These are phyloP conservation scores for Brachyistius frenatus DNA, from an alignment of 2,113 vertebrate genomes.

Conservation along the genomic window DNA sequence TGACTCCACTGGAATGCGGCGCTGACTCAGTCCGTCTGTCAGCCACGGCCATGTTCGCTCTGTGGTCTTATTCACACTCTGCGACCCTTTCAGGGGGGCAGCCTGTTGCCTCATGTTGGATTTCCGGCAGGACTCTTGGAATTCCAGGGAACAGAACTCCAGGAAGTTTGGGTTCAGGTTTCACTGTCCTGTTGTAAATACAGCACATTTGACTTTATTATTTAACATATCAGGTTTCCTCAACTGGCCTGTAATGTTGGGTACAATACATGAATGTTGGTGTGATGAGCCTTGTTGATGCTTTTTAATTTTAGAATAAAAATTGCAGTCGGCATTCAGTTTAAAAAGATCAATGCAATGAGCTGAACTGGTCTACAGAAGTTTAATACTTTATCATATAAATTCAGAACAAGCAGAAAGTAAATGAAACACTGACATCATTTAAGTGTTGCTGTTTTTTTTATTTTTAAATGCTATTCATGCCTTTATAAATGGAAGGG, in stretches of 20 bases:
- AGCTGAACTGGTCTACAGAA: neutral
- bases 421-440: neutral
- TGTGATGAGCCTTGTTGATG: neutral
- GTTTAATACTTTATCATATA: neutral
- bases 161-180: conserved; percentile 64
- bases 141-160: conserved; percentile 72
- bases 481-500: neutral
- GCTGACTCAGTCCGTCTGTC: conserved; percentile 86
- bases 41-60: conserved; percentile 76
- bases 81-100: conserved; percentile 61
- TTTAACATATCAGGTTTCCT: neutral
- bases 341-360: no score
- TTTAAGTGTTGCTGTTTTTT: neutral
- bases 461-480: neutral
- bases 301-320: no score
- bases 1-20: conserved; percentile 85
- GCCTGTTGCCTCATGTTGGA: conserved; percentile 81
- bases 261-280: neutral
- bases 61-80: conserved; percentile 81
- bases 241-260: no score
- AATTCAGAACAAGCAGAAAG: no score
- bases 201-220: neutral
- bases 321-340: no score
- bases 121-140: conserved; percentile 76
- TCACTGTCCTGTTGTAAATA: conserved; percentile 2